These are phyloP conservation scores for Andrena camellia DNA, from an alignment of 2,888 invertebrate species.

Conservation along the genomic window DNA sequence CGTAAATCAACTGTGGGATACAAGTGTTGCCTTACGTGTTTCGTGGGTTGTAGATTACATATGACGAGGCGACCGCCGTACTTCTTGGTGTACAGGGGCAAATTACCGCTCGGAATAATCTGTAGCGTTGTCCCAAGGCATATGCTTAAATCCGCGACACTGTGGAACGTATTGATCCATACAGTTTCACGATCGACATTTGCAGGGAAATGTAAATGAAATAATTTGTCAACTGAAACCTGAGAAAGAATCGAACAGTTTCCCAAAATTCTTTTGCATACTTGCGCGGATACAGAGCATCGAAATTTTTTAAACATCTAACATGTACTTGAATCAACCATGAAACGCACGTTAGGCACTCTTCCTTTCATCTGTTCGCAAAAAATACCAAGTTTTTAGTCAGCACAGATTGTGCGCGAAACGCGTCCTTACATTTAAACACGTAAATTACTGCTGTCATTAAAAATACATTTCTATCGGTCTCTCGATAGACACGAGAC, in stretches of 20 bases:
- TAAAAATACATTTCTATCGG: conserved; percentile 1
- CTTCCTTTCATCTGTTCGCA: conserved; percentile 54
- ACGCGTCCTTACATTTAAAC: neutral
- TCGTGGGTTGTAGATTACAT: conserved; percentile 98
- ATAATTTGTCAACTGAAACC: conserved; percentile 54
- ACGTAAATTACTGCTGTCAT: neutral
- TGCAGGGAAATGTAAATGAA: conserved; percentile 4
- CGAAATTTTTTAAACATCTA: conserved; percentile 39
- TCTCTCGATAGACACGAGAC: neutral
- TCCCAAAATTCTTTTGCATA: conserved; percentile 37
- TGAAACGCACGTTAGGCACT: conserved; percentile 38
- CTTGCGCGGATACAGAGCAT: conserved; percentile 29
- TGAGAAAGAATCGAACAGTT: conserved; percentile 43
- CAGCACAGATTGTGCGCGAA: conserved; percentile 1
- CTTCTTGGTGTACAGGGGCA: conserved; percentile 94
- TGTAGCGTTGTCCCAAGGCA: conserved; percentile 99
- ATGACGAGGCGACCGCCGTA: conserved; percentile 95
- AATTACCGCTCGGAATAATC: conserved; percentile 98
- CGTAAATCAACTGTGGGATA: neutral
- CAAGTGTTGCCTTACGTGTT: conserved; percentile 90
- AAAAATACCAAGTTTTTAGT: conserved; percentile 41
- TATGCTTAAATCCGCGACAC: conserved; percentile 96
- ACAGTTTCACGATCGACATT: neutral
- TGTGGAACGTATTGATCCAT: conserved; percentile 85
- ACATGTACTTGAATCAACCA: conserved; percentile 44